Percentiles rank a stretch among this genome's conserved stretches.
phyloP scores from a whole-genome alignment of 2,113 vertebrate genomes.

The Dasyprocta punctata region DNA sequence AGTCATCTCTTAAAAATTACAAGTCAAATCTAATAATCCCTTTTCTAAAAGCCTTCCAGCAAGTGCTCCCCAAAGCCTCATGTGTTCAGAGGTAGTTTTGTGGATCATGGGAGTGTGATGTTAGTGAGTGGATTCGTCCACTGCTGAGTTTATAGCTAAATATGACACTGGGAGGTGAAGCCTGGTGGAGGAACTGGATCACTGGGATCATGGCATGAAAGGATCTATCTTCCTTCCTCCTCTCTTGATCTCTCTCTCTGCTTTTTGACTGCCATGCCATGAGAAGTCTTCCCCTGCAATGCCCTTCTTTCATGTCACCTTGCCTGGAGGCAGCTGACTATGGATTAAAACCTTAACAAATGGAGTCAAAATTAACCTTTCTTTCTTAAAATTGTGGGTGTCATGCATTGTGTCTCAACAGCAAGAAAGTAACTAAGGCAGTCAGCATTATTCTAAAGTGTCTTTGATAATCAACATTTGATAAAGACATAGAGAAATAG shows the following conservation, averaged over 20 bases:
- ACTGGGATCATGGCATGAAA: neutral
- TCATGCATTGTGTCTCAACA: neutral
- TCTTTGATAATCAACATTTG: conserved; percentile 9
- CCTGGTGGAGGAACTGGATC: neutral
- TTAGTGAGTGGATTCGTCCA: neutral
- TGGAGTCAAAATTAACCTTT: neutral
- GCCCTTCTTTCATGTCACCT: neutral
- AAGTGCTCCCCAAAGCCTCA: neutral
- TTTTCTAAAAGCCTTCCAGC: neutral
- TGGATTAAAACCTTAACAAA: neutral
- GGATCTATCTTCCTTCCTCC: neutral
- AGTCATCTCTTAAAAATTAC: neutral
- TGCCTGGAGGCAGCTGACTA: neutral
- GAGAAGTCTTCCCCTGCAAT: neutral
- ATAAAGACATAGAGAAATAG: neutral
- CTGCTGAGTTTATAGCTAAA: neutral
- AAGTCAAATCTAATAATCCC: neutral
- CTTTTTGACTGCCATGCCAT: neutral
- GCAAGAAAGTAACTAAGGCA: neutral
- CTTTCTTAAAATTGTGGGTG: neutral
- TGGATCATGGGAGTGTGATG: neutral
- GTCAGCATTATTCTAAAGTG: neutral
- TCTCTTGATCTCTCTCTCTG: neutral
- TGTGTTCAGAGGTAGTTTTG: neutral
- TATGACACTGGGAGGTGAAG: neutral